Evolutionary conservation across 2,797 vertebrate genomes (phyloP), one percentile per base, ranked within the genome.

Genomic region (Pitangus sulphuratus): DNA sequence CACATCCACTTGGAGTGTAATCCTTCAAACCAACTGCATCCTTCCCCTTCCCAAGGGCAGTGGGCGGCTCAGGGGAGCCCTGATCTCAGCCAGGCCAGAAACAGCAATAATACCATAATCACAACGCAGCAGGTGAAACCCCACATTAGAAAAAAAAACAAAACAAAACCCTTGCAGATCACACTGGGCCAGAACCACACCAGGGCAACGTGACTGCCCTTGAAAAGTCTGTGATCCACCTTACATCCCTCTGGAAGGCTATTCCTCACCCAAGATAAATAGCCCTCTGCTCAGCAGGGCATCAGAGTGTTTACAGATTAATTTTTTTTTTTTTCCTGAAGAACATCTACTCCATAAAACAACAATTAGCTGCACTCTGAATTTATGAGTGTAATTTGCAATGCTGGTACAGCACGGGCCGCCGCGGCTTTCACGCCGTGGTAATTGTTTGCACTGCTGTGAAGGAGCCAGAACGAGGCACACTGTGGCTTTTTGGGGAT

Each of bases 321-420:
- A 7, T 14, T 51, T 92, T 58, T 70, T 31, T 2, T 28, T 2
- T 28, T 12, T 39, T 62, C 64, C 50, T 91, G 44, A 90, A 84
- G 72, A 93, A 76, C 31, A 75, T 91, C 87, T 84, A 72, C 94
- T 77, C 90, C 84, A 84, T 95, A 95, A 97, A 96, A 91, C 87
- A 90, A 92, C 96, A 97, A 97, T 98, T 96, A 97, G 96, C 94
- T 5, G 16, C 60, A 18, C 68, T 94, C 69, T 85, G 88, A 91
- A 97, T 97, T 97, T 95, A 97, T 17, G 82, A 95, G 92, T 50
- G 53, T 44, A 74, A 95, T 97, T 93, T 95, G 81, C 76, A 39
- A 11, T 31, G 61, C 84, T 26, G 20, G 56, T 87, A 87, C 91
- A 76, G 72, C 90, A 25, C 1, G 62, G 25, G 64, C 54, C 54